Evolutionary conservation across 2,797 vertebrate genomes (phyloP).

Genomic region (Anniella stebbinsi): DNA sequence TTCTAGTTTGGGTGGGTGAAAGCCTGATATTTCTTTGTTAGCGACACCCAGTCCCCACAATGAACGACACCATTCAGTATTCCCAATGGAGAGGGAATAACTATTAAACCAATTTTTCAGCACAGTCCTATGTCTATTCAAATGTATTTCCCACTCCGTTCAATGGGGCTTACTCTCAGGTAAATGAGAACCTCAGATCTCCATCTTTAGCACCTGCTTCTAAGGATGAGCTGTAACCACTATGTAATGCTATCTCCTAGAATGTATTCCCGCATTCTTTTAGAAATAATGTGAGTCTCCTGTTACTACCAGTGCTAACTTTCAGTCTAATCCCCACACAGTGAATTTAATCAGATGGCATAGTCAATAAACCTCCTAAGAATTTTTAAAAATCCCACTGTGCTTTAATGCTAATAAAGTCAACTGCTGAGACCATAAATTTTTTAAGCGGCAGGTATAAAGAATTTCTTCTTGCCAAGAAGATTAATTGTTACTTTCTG

Average conservation of each 20-base stretch:
- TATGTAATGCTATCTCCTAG: rapidly evolving
- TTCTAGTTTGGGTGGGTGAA: neutral
- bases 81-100: neutral
- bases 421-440: constrained; percentile 22
- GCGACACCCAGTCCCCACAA: too few species aligned
- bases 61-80: neutral
- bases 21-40: neutral
- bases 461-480: constrained; percentile 15
- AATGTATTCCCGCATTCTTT: rapidly evolving
- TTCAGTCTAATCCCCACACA: neutral
- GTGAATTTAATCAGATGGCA: neutral
- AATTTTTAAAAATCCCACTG: neutral
- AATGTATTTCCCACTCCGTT: neutral
- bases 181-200: neutral
- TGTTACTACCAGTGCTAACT: neutral
- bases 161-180: neutral
- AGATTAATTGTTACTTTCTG: constrained; percentile 10
- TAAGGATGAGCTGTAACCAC: rapidly evolving
- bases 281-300: too few species aligned
- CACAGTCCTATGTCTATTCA: neutral
- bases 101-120: neutral
- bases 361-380: neutral
- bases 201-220: neutral
- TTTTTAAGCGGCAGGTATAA: neutral
- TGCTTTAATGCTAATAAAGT: constrained; percentile 25